phyloP scores from a whole-genome alignment of 2,113 vertebrate genomes.

The Odocoileus virginianus region DNA sequence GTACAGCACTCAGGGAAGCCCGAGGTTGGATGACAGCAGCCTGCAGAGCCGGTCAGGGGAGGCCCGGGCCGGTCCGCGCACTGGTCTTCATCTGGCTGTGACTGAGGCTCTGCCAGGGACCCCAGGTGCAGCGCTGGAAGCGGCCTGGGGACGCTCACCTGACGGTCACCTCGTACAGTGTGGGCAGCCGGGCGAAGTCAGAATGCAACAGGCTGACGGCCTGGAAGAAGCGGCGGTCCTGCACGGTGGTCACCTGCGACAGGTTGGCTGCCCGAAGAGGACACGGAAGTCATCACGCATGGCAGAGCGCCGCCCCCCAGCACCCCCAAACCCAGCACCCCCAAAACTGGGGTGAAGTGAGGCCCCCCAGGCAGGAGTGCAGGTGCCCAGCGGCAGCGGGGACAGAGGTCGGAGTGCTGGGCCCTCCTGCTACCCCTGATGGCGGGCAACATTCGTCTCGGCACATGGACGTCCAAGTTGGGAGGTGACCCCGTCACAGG shows the following conservation, averaged over 20 bases:
- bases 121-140: fast-evolving
- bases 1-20: fast-evolving
- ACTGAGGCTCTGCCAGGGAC: fast-evolving
- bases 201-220: constrained; percentile 89
- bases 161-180: constrained; percentile 88
- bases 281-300: fast-evolving
- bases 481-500: neutral
- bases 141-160: constrained; percentile 80
- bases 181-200: constrained; percentile 85
- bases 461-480: fast-evolving
- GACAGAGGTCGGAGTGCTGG: neutral
- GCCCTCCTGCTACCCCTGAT: fast-evolving
- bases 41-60: neutral
- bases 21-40: fast-evolving
- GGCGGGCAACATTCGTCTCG: fast-evolving
- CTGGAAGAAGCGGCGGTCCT: constrained; percentile 88
- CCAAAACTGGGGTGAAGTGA: fast-evolving
- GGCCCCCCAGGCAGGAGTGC: fast-evolving
- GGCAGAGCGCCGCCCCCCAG: fast-evolving
- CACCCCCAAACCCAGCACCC: neutral
- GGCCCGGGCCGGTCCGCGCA: neutral
- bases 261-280: constrained; percentile 85
- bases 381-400: fast-evolving
- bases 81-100: neutral
- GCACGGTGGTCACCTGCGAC: constrained; percentile 72